Evolutionary conservation across 2,797 vertebrate genomes (phyloP).

Genomic region (Characodon lateralis): DNA sequence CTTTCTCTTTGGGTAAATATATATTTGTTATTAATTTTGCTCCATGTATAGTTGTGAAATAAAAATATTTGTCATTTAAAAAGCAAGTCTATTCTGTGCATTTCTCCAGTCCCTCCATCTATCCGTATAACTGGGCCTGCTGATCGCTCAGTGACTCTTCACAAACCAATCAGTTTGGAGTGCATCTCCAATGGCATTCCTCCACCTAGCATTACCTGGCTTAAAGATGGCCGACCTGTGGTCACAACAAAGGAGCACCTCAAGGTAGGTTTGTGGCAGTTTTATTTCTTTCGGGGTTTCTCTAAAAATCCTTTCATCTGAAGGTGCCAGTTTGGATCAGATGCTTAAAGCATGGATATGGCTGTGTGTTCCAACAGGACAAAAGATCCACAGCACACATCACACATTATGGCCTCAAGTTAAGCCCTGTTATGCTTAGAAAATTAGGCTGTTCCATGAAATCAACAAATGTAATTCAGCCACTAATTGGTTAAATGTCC

Average conservation of each 20-base stretch:
- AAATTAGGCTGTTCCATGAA: no score
- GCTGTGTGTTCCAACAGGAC: no score
- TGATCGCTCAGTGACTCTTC: conserved; percentile 86
- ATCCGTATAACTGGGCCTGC: conserved; percentile 84
- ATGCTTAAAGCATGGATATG: no score
- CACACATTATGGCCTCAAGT: no score
- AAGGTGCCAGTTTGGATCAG: not conserved
- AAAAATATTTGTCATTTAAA: not conserved
- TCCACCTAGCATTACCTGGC: conserved; percentile 91
- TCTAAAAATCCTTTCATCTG: no score
- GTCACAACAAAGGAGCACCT: conserved; percentile 86
- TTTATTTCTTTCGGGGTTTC: no score
- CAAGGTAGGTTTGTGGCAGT: conserved; percentile 74
- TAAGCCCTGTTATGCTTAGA: no score
- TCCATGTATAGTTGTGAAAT: not conserved
- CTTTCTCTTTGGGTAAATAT: conserved; percentile 51
- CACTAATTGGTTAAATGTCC: no score
- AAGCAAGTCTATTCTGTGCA: conserved; percentile 3
- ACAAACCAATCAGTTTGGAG: conserved; percentile 85
- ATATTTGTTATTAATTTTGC: not conserved
- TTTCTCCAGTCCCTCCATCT: conserved; percentile 87
- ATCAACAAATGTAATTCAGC: no score
- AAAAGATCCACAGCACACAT: no score
- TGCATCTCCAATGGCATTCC: conserved; percentile 91
- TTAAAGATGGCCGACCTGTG: conserved; percentile 91